Conservation (phyloP, 2,797 vertebrate genomes). For the Euthynnus affinis region DNA sequence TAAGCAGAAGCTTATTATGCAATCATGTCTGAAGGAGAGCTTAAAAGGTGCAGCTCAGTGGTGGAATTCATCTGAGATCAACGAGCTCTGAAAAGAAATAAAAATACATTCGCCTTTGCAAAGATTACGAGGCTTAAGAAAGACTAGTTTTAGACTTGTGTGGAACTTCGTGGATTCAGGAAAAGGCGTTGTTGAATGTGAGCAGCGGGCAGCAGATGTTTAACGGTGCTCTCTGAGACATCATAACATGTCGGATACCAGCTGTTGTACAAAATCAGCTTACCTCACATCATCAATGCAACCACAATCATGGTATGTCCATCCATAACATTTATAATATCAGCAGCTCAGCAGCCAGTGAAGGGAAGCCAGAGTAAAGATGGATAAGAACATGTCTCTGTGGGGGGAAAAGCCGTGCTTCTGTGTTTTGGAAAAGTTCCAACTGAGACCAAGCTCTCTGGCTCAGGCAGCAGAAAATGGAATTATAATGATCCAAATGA, state of each 20-base stretch:
- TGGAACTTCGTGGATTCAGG: too few relatives aligned
- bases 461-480: neutral
- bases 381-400: neutral
- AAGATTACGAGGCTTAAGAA: neutral
- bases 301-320: neutral
- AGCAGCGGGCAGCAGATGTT: neutral
- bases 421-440: neutral
- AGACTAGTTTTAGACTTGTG: neutral
- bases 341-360: too few relatives aligned
- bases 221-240: neutral
- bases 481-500: conserved; percentile 9
- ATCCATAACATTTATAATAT: too few relatives aligned
- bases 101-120: neutral
- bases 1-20: neutral
- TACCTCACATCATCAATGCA: neutral
- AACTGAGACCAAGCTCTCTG: neutral
- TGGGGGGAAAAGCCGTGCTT: neutral
- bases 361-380: too few relatives aligned
- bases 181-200: neutral
- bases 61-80: neutral
- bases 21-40: neutral
- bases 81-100: neutral
- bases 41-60: neutral
- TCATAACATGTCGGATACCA: neutral
- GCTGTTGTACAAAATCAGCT: neutral